Evolutionary conservation across 2,888 invertebrate genomes (phyloP), one percentile per base, ranked within the genome.

Genomic region (Leptogaster cylindrica): DNA sequence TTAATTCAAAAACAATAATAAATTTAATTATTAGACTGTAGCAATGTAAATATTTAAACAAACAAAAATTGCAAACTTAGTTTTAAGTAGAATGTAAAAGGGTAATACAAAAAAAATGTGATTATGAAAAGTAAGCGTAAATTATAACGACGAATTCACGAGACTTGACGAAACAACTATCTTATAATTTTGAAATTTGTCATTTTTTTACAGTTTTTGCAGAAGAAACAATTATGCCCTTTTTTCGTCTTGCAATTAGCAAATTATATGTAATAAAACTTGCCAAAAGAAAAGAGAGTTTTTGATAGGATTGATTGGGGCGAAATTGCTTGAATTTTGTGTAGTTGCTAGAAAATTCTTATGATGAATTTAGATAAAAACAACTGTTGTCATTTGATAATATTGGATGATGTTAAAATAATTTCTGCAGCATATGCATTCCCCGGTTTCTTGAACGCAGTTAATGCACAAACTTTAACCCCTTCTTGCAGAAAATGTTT

Each of bases 311-410:
- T 18, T 46, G 20, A 23, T 5, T 20, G 23, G 10, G 12, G 10
- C n/a, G 27, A 25, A 3, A 48, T n/a, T 12, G 27, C 7, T 25
- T 48, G 23, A 16, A 48, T 2, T 48, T n/a, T 12, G 12, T 41
- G 16, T 18, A 41, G 5, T 4, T 4, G 16, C 20, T 46, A 46
- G 46, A 23, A 46, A 18, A 18, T 46, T 46, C 46, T 46, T 46
- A 46, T 46, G 46, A 46, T 20, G 6, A 46, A 46, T 10, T 5
- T 46, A 46, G 20, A 46, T 46, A 8, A 18, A 46, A 41, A 46
- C 4, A 20, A 6, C 20, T 20, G 46, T 12, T 7, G 7, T 41
- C 6, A 41, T 31, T 6, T 31, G 6, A 31, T 31, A 6, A 31
- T 31, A 10, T 31, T 31, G n/a, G n/a, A 31, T 10, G 31, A 31